A percentile compares a stretch with the other conserved stretches of the same genome.
phyloP scores from a whole-genome alignment of 2,797 vertebrate genomes.

The Phylloscopus collybita region DNA sequence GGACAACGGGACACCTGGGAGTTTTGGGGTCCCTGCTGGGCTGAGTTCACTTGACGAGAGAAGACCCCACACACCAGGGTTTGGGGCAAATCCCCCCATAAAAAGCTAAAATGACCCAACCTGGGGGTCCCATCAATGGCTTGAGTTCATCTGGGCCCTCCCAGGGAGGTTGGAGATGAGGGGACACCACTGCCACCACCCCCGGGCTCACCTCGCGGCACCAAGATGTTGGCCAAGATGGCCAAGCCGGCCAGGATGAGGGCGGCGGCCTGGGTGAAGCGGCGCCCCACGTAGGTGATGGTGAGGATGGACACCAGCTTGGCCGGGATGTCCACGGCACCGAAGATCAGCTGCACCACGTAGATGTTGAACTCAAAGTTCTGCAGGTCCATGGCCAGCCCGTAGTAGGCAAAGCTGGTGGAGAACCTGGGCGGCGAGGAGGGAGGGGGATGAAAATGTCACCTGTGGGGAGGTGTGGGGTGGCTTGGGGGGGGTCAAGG shows the following conservation, averaged over 20 bases:
- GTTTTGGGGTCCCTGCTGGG: fast-evolving
- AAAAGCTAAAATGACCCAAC: background rate
- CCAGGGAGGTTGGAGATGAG: background rate
- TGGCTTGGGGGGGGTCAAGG: background rate
- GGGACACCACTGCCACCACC: background rate
- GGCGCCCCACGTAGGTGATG: conserved; percentile 85
- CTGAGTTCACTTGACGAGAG: fast-evolving
- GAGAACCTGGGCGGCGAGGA: conserved; percentile 81
- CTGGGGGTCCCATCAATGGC: fast-evolving
- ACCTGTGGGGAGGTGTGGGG: background rate
- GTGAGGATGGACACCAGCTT: conserved; percentile 83
- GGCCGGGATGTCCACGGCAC: conserved; percentile 89
- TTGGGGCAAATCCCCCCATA: background rate
- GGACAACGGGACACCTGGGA: background rate
- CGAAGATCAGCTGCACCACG: conserved; percentile 93
- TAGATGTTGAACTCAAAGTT: conserved; percentile 91
- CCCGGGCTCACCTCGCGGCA: conserved; percentile 80
- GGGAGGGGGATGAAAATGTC: background rate
- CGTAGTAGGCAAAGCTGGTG: conserved; percentile 92
- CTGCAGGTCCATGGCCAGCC: conserved; percentile 89
- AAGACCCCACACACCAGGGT: background rate
- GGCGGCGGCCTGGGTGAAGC: conserved; percentile 78
- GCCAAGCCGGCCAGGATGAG: conserved; percentile 83
- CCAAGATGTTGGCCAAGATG: conserved; percentile 84
- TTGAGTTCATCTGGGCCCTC: fast-evolving